These are phyloP conservation scores for Heliconius erato DNA, from an alignment of 2,888 invertebrate species.

Conservation along the genomic window DNA sequence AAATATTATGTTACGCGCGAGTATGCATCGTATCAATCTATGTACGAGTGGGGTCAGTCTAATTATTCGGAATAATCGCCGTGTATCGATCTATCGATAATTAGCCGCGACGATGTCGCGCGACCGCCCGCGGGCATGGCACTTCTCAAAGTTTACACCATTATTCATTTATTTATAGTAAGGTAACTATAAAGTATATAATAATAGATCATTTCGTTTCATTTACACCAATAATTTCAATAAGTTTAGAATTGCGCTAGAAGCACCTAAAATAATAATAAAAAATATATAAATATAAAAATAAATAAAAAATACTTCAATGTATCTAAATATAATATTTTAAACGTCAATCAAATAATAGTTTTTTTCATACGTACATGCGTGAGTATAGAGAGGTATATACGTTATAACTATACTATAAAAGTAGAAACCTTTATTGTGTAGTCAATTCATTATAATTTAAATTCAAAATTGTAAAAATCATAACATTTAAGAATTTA, in stretches of 20 bases:
- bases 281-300: neutral
- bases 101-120: conserved; percentile 77
- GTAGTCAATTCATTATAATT: no score
- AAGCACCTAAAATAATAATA: neutral
- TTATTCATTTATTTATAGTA: neutral
- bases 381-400: neutral
- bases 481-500: no score
- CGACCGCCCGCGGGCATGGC: conserved; percentile 75
- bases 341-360: neutral
- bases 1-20: conserved; percentile 25
- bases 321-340: neutral
- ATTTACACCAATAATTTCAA: no score
- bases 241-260: no score
- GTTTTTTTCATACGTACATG: neutral
- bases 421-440: no score
- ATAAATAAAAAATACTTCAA: neutral
- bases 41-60: conserved; percentile 67
- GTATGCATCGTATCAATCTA: conserved; percentile 41
- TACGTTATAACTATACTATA: neutral
- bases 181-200: neutral
- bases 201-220: no score
- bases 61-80: conserved; percentile 85
- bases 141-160: conserved; percentile 67
- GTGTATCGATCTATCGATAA: conserved; percentile 76
- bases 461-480: no score